phyloP scores from a whole-genome alignment of 2,888 invertebrate genomes.

The Trichogramma dendrolimi region DNA sequence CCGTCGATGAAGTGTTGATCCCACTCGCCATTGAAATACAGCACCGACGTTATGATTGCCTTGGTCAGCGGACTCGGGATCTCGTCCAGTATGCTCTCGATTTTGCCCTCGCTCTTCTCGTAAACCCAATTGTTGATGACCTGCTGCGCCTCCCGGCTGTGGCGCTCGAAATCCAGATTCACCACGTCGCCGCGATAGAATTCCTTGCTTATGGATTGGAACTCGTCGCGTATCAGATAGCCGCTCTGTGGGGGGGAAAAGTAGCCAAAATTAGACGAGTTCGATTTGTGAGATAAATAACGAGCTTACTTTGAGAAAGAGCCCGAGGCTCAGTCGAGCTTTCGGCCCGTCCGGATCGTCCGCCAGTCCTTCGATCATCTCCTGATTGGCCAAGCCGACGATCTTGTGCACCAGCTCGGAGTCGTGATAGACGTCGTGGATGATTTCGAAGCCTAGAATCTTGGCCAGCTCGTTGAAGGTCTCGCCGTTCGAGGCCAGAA shows the following conservation, averaged over 20 bases:
- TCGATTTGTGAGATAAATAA: neutral
- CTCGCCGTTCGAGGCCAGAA: conserved; percentile 68
- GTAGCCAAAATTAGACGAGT: neutral
- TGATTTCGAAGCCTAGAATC: conserved; percentile 56
- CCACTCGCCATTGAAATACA: conserved; percentile 72
- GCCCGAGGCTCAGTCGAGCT: neutral
- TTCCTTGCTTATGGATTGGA: conserved; percentile 53
- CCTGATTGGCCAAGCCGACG: conserved; percentile 40
- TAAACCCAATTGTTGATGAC: conserved; percentile 64
- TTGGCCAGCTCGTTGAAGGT: conserved; percentile 65
- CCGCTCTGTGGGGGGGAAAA: conserved; percentile 42
- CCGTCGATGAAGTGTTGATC: conserved; percentile 59
- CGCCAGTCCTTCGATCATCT: neutral
- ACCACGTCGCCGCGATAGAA: conserved; percentile 59
- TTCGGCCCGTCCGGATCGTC: neutral
- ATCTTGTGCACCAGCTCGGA: conserved; percentile 58
- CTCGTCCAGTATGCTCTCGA: conserved; percentile 58
- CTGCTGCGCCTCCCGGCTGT: conserved; percentile 49
- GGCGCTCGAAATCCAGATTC: conserved; percentile 55
- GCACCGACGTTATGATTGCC: conserved; percentile 63
- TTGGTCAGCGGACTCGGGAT: conserved; percentile 57
- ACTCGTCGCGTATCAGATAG: conserved; percentile 57
- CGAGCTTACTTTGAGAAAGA: neutral
- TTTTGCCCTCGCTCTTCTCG: conserved; percentile 60
- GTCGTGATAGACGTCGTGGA: conserved; percentile 46